Evolutionary conservation across 2,888 invertebrate genomes (phyloP).

Genomic region (Ormyrus pomaceus): DNA sequence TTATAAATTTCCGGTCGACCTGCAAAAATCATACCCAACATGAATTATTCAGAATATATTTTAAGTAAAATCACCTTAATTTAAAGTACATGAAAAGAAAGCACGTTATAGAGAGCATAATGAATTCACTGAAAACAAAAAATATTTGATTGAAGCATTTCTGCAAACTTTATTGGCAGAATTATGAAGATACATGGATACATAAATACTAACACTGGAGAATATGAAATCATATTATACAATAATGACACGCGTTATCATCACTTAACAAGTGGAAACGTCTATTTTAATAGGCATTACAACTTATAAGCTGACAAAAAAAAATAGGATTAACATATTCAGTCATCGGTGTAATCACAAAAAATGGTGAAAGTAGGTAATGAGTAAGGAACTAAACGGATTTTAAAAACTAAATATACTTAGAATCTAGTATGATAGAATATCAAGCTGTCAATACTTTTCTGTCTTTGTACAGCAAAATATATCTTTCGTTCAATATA

Average conservation of each 20-base stretch:
- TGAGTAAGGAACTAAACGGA: neutral
- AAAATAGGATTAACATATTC: slow-evolving; percentile 6
- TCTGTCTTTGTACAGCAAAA: neutral
- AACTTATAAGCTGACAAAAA: slow-evolving; percentile 7
- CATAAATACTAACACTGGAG: slow-evolving; percentile 64
- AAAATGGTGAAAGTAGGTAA: neutral
- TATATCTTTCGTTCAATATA: neutral
- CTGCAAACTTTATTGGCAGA: slow-evolving; percentile 68
- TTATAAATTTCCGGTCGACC: neutral
- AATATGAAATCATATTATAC: slow-evolving; percentile 18
- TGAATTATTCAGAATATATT: no score
- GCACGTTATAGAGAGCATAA: neutral
- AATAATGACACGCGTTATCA: neutral
- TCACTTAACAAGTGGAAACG: neutral
- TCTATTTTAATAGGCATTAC: neutral
- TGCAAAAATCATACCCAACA: neutral
- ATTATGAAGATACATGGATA: slow-evolving; percentile 73
- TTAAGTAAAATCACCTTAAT: no score
- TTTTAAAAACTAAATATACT: neutral
- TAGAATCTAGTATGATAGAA: neutral
- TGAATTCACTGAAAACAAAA: slow-evolving; percentile 9
- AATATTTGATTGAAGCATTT: slow-evolving; percentile 45
- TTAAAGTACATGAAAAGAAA: no score
- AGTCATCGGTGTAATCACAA: slow-evolving; percentile 19
- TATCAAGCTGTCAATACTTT: slow-evolving; percentile 10